Evolutionary conservation across 2,113 vertebrate species (phyloP), one percentile per base, ranked within the genome.

Genomic region (Bubo bubo): DNA sequence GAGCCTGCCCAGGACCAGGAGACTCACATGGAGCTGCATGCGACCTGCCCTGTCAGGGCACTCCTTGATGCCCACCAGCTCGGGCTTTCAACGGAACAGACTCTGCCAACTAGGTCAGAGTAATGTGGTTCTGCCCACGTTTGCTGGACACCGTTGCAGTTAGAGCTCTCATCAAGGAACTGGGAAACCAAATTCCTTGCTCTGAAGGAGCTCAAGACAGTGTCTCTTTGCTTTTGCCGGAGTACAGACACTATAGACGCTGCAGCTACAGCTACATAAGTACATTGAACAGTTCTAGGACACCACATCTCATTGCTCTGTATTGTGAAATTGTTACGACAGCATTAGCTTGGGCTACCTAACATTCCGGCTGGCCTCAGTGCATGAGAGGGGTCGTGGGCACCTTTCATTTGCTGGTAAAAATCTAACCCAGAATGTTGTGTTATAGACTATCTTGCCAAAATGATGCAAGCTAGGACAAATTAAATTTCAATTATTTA

Each of bases 331-430:
- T 60, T 79, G 39, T 55, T 62, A 56, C 24, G 34, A 74, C 34
- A 68, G 20, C 35, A 45, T 52, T 63, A 45, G 8, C 23, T 20
- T 59, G 63, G 37, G 23, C 39, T 77, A 16, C 28, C 34, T 64
- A n/a, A 50, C 12, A 17, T 15, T 68, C 24, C 55, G 2, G 7
- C 32, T 34, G 11, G 6, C 19, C 27, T 77, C 24, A 50, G 4
- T 37, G 32, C 41, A 18, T 35, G 32, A 41, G 22, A 63, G 30
- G 15, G 27, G 35, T 49, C 1, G 0, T 17, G 1, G 2, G 8
- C 27, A 59, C 20, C 50, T 95, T 68, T 63, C 22, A 59, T 75
- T 86, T 77, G 23, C 68, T 55, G n/a, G 37, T 28, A 74, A 79
- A 88, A 87, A 52, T 13, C 7, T 47, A 67, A 53, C 22, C 28